Percentiles rank a stretch among this genome's conserved stretches.
These are phyloP conservation scores for Anadara kagoshimensis DNA, from an alignment of 1,140 invertebrate genomes.

Conservation along the genomic window DNA sequence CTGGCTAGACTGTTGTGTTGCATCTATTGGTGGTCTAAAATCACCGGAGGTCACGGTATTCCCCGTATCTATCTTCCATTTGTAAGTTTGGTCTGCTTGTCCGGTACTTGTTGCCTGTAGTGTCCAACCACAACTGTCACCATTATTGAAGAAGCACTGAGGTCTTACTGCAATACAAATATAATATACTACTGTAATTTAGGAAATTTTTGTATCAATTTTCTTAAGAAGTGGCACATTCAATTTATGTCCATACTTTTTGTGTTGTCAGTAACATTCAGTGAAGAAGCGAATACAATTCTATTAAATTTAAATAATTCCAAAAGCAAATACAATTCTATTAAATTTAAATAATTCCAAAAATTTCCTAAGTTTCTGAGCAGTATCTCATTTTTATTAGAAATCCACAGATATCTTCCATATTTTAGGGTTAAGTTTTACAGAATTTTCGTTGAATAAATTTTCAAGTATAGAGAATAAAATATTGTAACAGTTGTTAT, in stretches of 20 bases:
- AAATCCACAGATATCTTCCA: no score
- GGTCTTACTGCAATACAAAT: conserved; percentile 31
- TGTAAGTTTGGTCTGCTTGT: conserved; percentile 41
- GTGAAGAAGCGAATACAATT: not conserved
- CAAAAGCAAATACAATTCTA: no score
- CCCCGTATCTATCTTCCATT: conserved; percentile 52
- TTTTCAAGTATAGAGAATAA: no score
- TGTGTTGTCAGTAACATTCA: not conserved
- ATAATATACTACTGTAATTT: not conserved
- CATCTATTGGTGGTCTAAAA: conserved; percentile 42
- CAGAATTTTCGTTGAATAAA: no score
- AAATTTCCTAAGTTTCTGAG: no score
- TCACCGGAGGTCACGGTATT: conserved; percentile 12
- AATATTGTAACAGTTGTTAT: no score
- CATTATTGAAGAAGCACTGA: conserved; percentile 50
- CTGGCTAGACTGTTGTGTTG: conserved; percentile 3
- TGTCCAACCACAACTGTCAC: conserved; percentile 50
- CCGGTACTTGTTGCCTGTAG: conserved; percentile 24
- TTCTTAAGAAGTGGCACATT: not conserved
- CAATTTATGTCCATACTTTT: not conserved
- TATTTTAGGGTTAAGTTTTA: no score
- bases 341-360: no score
- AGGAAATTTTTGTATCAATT: no score
- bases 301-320: no score
- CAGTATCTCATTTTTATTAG: no score